Evolutionary conservation across 1,140 invertebrate genomes (phyloP), one percentile per base, ranked within the genome.

Genomic region (Ceratina australensis): DNA sequence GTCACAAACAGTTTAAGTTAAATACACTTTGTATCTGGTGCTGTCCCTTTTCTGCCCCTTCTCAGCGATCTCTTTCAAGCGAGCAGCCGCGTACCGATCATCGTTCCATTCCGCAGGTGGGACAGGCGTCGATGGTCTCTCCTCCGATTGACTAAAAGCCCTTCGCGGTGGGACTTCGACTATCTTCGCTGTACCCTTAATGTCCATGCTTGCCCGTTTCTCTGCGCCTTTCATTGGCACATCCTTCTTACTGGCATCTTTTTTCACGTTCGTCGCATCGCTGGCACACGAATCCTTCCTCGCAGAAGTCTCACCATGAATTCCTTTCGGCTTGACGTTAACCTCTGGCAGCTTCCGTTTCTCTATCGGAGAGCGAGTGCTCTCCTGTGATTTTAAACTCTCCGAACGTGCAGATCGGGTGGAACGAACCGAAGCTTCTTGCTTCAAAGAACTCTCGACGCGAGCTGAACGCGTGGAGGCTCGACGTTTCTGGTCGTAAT

Each of bases 11-110:
- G 50, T 20, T 74, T 84, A 90, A 24, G 87, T 89, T 20, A 89
- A 65, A 16, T 89, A 89, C 65, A 90, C 84, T 56, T 90, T 89
- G 67, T 90, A 90, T 60, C 88, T 87, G 0, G 87, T 87, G 24
- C 87, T 87, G 68, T 90, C 86, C n/a, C 86, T 84, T 47, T 88
- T 87, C 22, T 81, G 61, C 24, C 88, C 87, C 22, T 81, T 61
- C 24, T 81, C 79, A 0, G 66, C 69, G 16, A 78, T 69, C 16
- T 79, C 63, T 20, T 84, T 82, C 50, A 72, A 18, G 16, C 74
- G 74, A 61, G 26, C 79, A 42, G 73, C 80, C 0, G 65, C 72
- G 15, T 80, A 65, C 28, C 65, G 71, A 16, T 81, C 72, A 10
- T 87, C 79, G 52, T 83, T 82, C 60, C 81, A 78, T 24, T 85